These are phyloP conservation scores for Chiridota heheva DNA, from an alignment of 35 echinoderm and acorn worm genomes.

Conservation along the genomic window DNA sequence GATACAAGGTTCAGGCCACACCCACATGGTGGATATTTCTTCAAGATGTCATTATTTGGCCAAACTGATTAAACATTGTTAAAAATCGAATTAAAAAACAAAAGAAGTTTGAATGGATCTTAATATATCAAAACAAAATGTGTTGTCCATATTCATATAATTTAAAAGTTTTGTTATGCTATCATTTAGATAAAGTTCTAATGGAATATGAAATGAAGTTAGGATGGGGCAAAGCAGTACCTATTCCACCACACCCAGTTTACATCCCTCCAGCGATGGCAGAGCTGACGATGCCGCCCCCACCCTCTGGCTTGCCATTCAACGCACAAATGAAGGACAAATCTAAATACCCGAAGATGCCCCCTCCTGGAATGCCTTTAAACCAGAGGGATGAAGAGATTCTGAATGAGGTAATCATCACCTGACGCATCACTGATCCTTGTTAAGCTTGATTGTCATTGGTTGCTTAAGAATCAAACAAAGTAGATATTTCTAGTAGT, in stretches of 20 bases:
- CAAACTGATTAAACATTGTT: too few species aligned
- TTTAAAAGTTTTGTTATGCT: neutral
- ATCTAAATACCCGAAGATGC: slow-evolving; percentile 23
- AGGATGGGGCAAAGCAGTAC: slow-evolving; percentile 92
- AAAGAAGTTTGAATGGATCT: too few species aligned
- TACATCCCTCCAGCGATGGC: slow-evolving; percentile 94
- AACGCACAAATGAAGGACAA: slow-evolving; percentile 87
- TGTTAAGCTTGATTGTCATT: too few species aligned
- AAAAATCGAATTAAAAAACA: too few species aligned
- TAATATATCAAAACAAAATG: too few species aligned
- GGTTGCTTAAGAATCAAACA: too few species aligned
- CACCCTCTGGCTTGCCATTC: slow-evolving; percentile 97
- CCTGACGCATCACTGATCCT: too few species aligned
- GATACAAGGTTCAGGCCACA: too few species aligned
- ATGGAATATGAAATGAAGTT: slow-evolving; percentile 98
- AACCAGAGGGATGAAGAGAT: slow-evolving; percentile 51
- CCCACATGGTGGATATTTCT: too few species aligned
- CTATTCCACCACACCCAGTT: slow-evolving; percentile 89
- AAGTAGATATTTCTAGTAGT: too few species aligned
- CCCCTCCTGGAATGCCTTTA: slow-evolving; percentile 42
- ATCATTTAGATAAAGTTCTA: slow-evolving; percentile 66
- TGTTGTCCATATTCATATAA: too few species aligned
- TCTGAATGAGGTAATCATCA: slow-evolving; percentile 53
- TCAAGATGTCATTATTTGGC: too few species aligned
- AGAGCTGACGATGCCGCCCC: slow-evolving; percentile 89